Evolutionary conservation across 2,113 vertebrate species (phyloP).

Genomic region (Coptodon bakossiorum): DNA sequence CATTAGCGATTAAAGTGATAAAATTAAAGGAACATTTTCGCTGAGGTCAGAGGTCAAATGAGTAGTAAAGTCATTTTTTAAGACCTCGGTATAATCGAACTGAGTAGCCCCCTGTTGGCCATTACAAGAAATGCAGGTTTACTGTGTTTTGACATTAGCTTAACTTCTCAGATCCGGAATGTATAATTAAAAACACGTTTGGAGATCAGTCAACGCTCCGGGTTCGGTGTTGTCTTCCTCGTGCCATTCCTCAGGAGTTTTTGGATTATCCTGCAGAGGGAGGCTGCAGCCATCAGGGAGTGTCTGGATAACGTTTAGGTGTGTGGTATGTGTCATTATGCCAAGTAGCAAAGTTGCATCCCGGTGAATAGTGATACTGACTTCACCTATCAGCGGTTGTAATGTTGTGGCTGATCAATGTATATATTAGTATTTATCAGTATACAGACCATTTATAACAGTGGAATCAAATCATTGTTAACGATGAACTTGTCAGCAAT

Average conservation of each 20-base stretch:
- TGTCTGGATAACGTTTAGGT: not conserved
- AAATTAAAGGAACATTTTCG: not conserved
- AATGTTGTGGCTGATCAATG: not conserved
- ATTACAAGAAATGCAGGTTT: not conserved
- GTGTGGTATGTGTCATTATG: rapidly evolving
- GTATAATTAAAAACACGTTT: not conserved
- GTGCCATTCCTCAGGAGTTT: not conserved
- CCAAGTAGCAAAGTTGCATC: not conserved
- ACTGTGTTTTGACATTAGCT: not conserved
- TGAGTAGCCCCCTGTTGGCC: rapidly evolving
- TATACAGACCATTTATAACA: rapidly evolving
- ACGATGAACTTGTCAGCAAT: rapidly evolving
- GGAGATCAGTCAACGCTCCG: rapidly evolving
- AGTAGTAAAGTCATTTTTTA: not conserved
- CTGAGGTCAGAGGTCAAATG: not conserved
- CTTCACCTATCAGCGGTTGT: not conserved
- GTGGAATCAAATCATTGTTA: not conserved
- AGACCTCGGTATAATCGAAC: rapidly evolving
- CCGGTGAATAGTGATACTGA: rapidly evolving
- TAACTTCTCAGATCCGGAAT: rapidly evolving
- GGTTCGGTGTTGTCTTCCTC: rapidly evolving
- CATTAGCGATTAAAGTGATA: not conserved
- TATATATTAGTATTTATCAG: not conserved
- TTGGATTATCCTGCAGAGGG: not conserved
- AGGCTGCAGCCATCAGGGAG: not conserved